These are phyloP conservation scores for Aphis gossypii DNA, from an alignment of 1,140 invertebrate genomes.

Conservation along the genomic window DNA sequence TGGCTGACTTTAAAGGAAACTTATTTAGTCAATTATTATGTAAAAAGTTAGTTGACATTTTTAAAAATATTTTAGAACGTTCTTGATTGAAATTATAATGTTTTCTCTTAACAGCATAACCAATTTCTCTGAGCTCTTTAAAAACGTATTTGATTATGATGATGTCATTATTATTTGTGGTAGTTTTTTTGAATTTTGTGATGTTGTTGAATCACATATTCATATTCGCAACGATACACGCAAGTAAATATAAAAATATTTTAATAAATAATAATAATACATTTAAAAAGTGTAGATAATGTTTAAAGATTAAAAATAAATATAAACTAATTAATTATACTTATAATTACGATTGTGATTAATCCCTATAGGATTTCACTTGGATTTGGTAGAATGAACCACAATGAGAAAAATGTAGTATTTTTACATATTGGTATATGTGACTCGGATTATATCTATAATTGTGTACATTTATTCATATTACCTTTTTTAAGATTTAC, in stretches of 20 bases:
- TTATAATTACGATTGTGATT: too few relatives aligned
- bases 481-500: constrained; percentile 28
- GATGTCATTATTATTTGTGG: constrained; percentile 9
- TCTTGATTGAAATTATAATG: not conserved
- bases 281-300: not conserved
- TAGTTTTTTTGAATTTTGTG: not conserved
- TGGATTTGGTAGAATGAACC: not conserved
- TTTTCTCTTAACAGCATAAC: not conserved
- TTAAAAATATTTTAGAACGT: not conserved
- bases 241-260: not conserved
- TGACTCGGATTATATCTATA: not conserved
- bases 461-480: constrained; percentile 22
- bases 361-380: not conserved
- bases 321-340: not conserved
- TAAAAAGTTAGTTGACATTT: not conserved
- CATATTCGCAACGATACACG: not conserved
- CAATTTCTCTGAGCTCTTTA: not conserved
- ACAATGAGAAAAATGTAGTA: not conserved
- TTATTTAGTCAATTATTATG: not conserved
- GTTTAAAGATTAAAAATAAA: not conserved
- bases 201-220: not conserved
- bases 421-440: not conserved
- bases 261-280: not conserved
- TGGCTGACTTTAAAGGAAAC: not conserved
- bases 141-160: not conserved